Conservation (phyloP, 2,113 vertebrate genomes). For the Neomonachus schauinslandi region DNA sequence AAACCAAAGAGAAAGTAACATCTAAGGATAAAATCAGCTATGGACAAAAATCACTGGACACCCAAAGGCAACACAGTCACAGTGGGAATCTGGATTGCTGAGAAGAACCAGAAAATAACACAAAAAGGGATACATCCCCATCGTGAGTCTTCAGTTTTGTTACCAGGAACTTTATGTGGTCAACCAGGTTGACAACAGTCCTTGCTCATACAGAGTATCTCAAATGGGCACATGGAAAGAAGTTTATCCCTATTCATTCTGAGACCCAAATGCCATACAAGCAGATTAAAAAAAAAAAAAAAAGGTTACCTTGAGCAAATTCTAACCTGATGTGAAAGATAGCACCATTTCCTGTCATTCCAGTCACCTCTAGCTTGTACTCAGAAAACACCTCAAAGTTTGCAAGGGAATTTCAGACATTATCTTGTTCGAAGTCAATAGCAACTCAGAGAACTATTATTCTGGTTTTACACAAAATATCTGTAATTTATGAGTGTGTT, state of each 20-base stretch:
- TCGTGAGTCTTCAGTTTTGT: background rate
- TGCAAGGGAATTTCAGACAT: background rate
- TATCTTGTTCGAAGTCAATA: background rate
- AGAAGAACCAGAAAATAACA: background rate
- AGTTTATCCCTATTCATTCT: background rate
- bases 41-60: background rate
- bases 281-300: background rate
- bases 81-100: background rate
- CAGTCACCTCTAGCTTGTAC: background rate
- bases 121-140: rapidly evolving
- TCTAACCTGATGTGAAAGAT: background rate
- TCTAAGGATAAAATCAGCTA: background rate
- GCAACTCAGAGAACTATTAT: background rate
- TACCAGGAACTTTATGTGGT: background rate
- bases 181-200: background rate
- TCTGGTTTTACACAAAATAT: background rate
- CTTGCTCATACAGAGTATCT: background rate
- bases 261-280: background rate
- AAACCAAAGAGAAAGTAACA: conserved; percentile 1
- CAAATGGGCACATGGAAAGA: background rate
- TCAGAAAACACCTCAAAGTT: background rate
- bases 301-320: background rate
- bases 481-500: background rate
- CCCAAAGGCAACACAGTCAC: background rate
- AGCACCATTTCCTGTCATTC: background rate